Conservation (phyloP, 2,888 invertebrate genomes). For the Tortrix viridana region DNA sequence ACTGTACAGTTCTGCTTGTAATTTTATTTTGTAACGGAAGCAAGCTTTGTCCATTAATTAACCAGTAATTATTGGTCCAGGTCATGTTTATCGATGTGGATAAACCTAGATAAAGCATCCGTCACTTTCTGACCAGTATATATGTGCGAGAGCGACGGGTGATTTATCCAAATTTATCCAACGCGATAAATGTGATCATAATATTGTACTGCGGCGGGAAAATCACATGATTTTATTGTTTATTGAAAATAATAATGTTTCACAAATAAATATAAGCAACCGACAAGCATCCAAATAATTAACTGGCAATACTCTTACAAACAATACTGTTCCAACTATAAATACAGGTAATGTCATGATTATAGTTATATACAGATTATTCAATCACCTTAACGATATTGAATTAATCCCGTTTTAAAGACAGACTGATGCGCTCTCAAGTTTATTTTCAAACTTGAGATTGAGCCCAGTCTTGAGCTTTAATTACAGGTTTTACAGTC, state of each 20-base stretch:
- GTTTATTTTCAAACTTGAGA: background rate
- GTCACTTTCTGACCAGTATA: too few relatives aligned
- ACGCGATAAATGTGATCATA: too few relatives aligned
- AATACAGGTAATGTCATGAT: slow-evolving; percentile 1
- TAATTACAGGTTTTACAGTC: slow-evolving; percentile 11
- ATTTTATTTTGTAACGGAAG: background rate
- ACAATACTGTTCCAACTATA: slow-evolving; percentile 6
- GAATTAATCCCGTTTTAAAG: slow-evolving; percentile 1
- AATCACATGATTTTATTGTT: too few relatives aligned
- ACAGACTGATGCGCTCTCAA: background rate
- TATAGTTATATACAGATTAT: slow-evolving; percentile 13
- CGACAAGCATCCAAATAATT: background rate
- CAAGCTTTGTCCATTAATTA: background rate
- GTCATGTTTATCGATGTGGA: too few relatives aligned
- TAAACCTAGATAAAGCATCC: too few relatives aligned
- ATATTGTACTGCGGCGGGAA: too few relatives aligned
- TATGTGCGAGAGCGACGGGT: too few relatives aligned
- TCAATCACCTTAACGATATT: background rate
- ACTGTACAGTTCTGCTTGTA: slow-evolving; percentile 6
- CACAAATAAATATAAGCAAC: background rate
- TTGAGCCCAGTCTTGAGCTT: background rate
- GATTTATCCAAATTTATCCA: too few relatives aligned
- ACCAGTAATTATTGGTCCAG: too few relatives aligned
- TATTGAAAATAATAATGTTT: too few relatives aligned
- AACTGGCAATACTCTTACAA: slow-evolving; percentile 1